phyloP scores from a whole-genome alignment of 2,797 vertebrate species.

The Malacoctenus gilli region DNA sequence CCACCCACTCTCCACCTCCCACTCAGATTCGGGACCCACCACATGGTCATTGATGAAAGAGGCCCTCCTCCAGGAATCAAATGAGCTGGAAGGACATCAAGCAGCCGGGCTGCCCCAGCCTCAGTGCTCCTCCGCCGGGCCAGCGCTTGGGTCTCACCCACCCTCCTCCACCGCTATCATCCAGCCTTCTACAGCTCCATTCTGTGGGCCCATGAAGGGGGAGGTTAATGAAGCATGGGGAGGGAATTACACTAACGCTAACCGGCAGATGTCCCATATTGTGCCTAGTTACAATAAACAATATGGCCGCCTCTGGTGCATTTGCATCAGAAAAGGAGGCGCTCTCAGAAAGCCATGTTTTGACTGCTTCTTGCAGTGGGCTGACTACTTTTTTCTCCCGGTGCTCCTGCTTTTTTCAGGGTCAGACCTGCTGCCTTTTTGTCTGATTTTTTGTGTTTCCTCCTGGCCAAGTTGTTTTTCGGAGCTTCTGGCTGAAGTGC shows the following conservation, averaged over 20 bases:
- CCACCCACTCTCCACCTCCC: constrained; percentile 63
- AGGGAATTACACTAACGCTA: constrained; percentile 87
- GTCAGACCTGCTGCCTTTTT: constrained; percentile 60
- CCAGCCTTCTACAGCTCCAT: constrained; percentile 78
- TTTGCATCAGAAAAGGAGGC: constrained; percentile 84
- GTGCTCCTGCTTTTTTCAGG: constrained; percentile 44
- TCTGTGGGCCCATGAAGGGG: constrained; percentile 86
- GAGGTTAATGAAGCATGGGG: constrained; percentile 90
- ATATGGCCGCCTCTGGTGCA: constrained; percentile 82
- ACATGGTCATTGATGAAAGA: constrained; percentile 85
- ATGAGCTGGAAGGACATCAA: constrained; percentile 94
- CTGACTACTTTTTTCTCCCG: constrained; percentile 54
- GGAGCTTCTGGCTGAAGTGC: constrained; percentile 27
- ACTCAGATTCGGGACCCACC: constrained; percentile 83
- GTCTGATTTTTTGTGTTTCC: constrained; percentile 45
- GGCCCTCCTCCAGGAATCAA: constrained; percentile 86
- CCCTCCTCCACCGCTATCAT: constrained; percentile 54
- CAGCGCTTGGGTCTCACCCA: constrained; percentile 66
- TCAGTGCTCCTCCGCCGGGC: constrained; percentile 59
- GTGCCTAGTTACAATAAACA: constrained; percentile 84
- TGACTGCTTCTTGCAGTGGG: constrained; percentile 74
- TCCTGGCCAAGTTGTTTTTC: constrained; percentile 25
- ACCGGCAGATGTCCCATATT: constrained; percentile 87
- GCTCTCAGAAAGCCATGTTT: constrained; percentile 82
- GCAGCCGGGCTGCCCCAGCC: constrained; percentile 74